Percentiles rank a stretch among this genome's conserved stretches.
phyloP scores from a whole-genome alignment of 2,113 vertebrate genomes.

The Hoplias malabaricus region DNA sequence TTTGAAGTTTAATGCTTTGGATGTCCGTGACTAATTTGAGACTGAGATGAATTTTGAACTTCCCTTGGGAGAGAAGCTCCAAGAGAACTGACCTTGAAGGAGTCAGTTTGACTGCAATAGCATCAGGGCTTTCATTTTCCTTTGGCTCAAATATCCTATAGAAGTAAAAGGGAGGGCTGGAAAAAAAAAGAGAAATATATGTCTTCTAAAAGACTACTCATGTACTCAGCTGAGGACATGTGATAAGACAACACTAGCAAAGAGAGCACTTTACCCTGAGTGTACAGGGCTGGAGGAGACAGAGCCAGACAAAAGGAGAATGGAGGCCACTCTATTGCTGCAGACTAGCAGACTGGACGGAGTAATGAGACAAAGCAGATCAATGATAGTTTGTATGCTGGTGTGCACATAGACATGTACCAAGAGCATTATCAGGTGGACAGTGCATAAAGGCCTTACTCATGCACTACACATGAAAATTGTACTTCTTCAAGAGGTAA shows the following conservation, averaged over 20 bases:
- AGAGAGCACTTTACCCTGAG: neutral
- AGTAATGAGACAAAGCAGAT: neutral
- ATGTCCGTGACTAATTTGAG: conserved; percentile 9
- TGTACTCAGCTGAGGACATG: neutral
- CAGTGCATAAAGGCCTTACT: neutral
- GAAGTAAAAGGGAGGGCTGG: neutral
- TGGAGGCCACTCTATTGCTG: neutral
- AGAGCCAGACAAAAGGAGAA: neutral
- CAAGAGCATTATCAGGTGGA: neutral
- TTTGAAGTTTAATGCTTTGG: neutral
- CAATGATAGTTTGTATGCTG: neutral
- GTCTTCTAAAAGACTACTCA: neutral
- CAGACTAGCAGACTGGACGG: neutral
- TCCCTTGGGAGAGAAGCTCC: neutral
- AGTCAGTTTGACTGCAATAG: neutral
- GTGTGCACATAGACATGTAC: neutral
- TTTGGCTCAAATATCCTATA: neutral
- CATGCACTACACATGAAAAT: neutral
- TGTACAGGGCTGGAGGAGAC: neutral
- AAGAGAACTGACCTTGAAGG: neutral
- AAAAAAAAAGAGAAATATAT: neutral
- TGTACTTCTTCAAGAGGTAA: neutral
- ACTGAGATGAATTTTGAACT: neutral
- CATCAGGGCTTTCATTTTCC: neutral
- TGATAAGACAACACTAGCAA: neutral